phyloP scores from a whole-genome alignment of 2,888 invertebrate genomes.

The Hemaris fuciformis region DNA sequence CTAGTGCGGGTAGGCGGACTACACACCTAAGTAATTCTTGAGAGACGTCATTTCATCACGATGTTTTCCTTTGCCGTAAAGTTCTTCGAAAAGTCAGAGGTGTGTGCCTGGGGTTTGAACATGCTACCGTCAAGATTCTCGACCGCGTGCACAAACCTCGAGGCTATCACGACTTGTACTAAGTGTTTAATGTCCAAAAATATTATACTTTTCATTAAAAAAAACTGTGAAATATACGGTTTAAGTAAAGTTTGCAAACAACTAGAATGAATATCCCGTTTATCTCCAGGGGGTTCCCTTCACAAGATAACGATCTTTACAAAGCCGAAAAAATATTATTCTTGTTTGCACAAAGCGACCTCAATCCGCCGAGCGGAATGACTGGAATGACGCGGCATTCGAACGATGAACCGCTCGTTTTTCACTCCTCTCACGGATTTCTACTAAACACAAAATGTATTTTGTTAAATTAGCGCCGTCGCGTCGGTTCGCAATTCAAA shows the following conservation, averaged over 20 bases:
- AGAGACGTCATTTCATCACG: too few relatives aligned
- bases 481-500: constrained; percentile 1
- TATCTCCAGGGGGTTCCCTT: constrained; percentile 15
- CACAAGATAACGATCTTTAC: constrained; percentile 36
- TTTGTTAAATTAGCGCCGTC: constrained; percentile 29
- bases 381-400: constrained; percentile 35
- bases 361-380: constrained; percentile 19
- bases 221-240: neutral
- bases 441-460: constrained; percentile 29
- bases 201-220: too few relatives aligned
- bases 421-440: constrained; percentile 33
- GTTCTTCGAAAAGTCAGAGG: too few relatives aligned
- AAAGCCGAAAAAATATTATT: constrained; percentile 41
- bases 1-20: too few relatives aligned
- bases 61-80: too few relatives aligned
- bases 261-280: neutral
- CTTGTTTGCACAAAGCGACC: constrained; percentile 36
- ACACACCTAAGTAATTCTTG: too few relatives aligned
- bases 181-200: neutral
- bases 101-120: too few relatives aligned
- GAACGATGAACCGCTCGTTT: constrained; percentile 34
- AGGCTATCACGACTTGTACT: too few relatives aligned
- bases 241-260: neutral
- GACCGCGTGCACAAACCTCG: too few relatives aligned
- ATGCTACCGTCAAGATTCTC: too few relatives aligned